Evolutionary conservation across 2,888 invertebrate genomes (phyloP), one percentile per base, ranked within the genome.

Genomic region (Mamestra brassicae): DNA sequence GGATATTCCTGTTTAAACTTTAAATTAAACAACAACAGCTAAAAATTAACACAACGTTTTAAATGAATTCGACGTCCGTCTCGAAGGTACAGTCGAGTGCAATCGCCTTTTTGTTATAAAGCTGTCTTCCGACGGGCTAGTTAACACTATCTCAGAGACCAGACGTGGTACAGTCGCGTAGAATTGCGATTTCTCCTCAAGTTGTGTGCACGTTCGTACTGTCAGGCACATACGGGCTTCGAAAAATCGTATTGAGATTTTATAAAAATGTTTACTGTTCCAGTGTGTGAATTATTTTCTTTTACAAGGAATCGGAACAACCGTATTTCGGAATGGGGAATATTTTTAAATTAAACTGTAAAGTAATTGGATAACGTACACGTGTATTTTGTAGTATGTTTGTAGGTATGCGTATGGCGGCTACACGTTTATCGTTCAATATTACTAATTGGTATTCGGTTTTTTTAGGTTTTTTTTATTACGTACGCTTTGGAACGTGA

Each of bases 91-190:
- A 89, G 89, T 88, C 89, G 89, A 81, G 87, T 84, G 85, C 92
- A 91, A 90, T 91, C 81, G 89, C 60, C 79, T 90, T 87, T 89
- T 90, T 90, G 87, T 90, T 87, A 47, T 62, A 75, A 82, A 79
- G 75, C 74, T 86, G 88, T 87, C 83, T 78, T 81, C 83, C 71
- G 86, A 81, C 83, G 79, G 58, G 84, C 89, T 89, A 91, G 92
- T 93, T 93, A 92, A 87, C 92, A 90, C 92, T 93, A 93, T 93
- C 93, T 92, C 87, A 82, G 86, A 80, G 79, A 76, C 84, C 92
- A 92, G 92, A 87, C 90, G 79, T 78, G 68, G 79, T 85, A 86
- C 86, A 80, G 83, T 85, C 86, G 83, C 66, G 80, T 79, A 57
- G 65, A 85, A 78, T 73, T 65, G 67, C 66, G 57, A 77, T 80